phyloP scores from a whole-genome alignment of 2,888 invertebrate species.

The Trichogramma evanescens region DNA sequence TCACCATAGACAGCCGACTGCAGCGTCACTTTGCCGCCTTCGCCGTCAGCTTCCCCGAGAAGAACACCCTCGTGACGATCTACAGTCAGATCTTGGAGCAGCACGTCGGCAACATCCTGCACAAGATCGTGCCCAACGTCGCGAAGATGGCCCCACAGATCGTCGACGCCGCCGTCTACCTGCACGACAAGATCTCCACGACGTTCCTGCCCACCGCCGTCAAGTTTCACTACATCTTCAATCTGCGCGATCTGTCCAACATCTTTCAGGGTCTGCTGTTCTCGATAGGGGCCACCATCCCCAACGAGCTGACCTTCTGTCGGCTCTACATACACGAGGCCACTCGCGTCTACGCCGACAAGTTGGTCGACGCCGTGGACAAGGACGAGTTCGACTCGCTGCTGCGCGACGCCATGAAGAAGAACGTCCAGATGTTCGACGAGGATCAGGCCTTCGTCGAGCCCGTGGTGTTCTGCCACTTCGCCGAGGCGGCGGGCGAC shows the following conservation, averaged over 20 bases:
- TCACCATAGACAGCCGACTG: slow-evolving; percentile 84
- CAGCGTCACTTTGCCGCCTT: slow-evolving; percentile 84
- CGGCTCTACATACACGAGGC: slow-evolving; percentile 88
- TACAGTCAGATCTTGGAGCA: slow-evolving; percentile 76
- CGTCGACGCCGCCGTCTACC: slow-evolving; percentile 64
- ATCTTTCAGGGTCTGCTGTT: slow-evolving; percentile 88
- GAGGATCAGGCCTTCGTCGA: slow-evolving; percentile 64
- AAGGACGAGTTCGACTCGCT: slow-evolving; percentile 67
- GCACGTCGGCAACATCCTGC: slow-evolving; percentile 60
- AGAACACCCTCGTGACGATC: slow-evolving; percentile 75
- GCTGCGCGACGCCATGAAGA: slow-evolving; percentile 69
- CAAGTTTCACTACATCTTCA: slow-evolving; percentile 93
- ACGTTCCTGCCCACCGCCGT: slow-evolving; percentile 86
- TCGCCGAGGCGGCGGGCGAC: slow-evolving; percentile 84
- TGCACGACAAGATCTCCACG: slow-evolving; percentile 69
- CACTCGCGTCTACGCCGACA: slow-evolving; percentile 84
- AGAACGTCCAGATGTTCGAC: slow-evolving; percentile 62
- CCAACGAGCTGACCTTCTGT: slow-evolving; percentile 63
- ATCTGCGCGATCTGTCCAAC: slow-evolving; percentile 84
- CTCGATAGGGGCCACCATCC: slow-evolving; percentile 68
- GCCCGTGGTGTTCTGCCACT: slow-evolving; percentile 87
- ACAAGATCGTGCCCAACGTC: slow-evolving; percentile 61
- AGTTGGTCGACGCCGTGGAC: slow-evolving; percentile 63
- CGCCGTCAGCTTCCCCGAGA: slow-evolving; percentile 79
- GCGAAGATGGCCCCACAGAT: slow-evolving; percentile 57